Evolutionary conservation across 2,888 invertebrate species (phyloP).

Genomic region (Corythucha ciliata): DNA sequence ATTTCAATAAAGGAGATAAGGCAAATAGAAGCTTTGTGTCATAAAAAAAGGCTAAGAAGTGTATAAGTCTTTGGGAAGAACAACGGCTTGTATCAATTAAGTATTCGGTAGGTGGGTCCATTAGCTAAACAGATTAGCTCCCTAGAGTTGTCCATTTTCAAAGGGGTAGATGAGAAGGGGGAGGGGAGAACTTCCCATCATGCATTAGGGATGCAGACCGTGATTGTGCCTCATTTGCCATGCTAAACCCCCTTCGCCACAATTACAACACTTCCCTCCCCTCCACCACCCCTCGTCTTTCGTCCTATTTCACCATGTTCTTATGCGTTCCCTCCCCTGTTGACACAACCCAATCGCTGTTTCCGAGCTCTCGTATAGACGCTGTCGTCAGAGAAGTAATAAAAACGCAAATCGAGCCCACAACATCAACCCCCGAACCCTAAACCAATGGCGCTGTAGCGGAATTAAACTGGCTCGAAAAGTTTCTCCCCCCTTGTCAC

Average conservation of each 20-base stretch:
- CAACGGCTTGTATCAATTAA: conserved; percentile 27
- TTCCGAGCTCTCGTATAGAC: conserved; percentile 3
- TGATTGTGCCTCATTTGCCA: conserved; percentile 34
- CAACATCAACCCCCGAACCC: too few relatives aligned
- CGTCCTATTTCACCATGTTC: neutral
- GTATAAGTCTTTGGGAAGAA: too few relatives aligned
- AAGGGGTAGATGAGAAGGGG: conserved; percentile 1
- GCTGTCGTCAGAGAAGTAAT: conserved; percentile 24
- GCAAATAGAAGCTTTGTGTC: too few relatives aligned
- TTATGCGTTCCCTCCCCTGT: conserved; percentile 5
- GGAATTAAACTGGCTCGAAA: too few relatives aligned
- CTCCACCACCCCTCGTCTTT: neutral
- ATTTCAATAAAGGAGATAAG: too few relatives aligned
- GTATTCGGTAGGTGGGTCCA: conserved; percentile 27
- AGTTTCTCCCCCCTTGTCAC: too few relatives aligned
- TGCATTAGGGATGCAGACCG: conserved; percentile 27
- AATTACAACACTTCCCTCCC: conserved; percentile 17
- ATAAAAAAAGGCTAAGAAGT: too few relatives aligned
- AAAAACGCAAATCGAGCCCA: conserved; percentile 25
- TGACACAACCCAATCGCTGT: conserved; percentile 24
- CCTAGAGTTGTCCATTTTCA: conserved; percentile 24
- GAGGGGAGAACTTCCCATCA: neutral
- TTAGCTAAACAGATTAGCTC: conserved; percentile 27
- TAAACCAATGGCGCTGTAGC: too few relatives aligned
- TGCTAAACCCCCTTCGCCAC: conserved; percentile 32